These are phyloP conservation scores for Cheilosia impressa DNA, from an alignment of 2,888 invertebrate species.

Conservation along the genomic window DNA sequence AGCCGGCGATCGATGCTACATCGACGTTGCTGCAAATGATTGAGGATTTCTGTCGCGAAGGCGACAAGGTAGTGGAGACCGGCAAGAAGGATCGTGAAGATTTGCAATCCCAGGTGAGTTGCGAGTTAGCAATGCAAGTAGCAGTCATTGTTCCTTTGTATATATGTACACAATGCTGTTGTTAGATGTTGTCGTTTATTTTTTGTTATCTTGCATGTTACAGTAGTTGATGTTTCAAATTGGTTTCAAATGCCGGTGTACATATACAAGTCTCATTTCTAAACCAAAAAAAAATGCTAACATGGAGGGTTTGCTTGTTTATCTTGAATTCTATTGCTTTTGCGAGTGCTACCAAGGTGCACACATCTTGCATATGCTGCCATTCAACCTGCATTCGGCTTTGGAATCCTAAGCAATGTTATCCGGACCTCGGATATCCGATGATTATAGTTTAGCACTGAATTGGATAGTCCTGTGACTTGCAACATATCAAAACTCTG, in stretches of 20 bases:
- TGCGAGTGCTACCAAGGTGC: too few relatives aligned
- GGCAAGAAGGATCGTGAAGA: slow-evolving; percentile 89
- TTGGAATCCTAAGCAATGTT: too few relatives aligned
- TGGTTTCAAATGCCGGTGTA: slow-evolving; percentile 2
- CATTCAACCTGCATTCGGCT: too few relatives aligned
- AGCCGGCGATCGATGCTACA: slow-evolving; percentile 78
- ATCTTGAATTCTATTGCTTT: too few relatives aligned
- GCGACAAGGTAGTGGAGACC: slow-evolving; percentile 87
- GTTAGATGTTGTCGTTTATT: slow-evolving; percentile 43
- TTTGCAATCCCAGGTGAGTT: slow-evolving; percentile 88
- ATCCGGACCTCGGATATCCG: too few relatives aligned
- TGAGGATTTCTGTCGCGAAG: slow-evolving; percentile 86
- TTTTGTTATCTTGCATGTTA: background rate
- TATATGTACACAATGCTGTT: slow-evolving; percentile 26
- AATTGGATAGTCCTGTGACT: too few relatives aligned
- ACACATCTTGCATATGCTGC: too few relatives aligned
- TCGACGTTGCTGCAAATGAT: slow-evolving; percentile 85
- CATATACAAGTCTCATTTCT: background rate
- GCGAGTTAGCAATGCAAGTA: background rate
- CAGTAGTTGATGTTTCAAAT: slow-evolving; percentile 15
- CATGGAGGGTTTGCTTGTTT: too few relatives aligned
- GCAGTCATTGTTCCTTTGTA: background rate
- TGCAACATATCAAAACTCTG: too few relatives aligned
- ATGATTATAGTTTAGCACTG: too few relatives aligned
- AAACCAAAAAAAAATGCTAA: background rate